Evolutionary conservation across 2,797 vertebrate genomes (phyloP), one percentile per base, ranked within the genome.

Genomic region (Phyllotis vaccarum): DNA sequence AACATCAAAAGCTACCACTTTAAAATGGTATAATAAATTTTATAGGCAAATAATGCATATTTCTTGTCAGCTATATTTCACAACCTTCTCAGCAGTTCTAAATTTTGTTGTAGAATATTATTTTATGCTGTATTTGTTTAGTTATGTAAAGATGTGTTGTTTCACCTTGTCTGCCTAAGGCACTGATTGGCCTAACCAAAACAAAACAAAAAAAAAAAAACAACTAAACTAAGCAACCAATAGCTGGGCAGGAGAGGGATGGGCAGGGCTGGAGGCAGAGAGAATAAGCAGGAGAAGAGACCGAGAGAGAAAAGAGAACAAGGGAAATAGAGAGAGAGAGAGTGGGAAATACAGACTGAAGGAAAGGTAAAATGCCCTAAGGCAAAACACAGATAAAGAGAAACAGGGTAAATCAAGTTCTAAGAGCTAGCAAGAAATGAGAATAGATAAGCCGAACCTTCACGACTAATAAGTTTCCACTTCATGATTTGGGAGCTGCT

Each of bases 81-180:
- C 13, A 78, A 37, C 52, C 43, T 92, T 92, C 14, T 64, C 72
- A 87, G 83, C 46, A 78, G 86, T 93, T 94, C 81, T 93, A 74
- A 58, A 82, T 40, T 19, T 2, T 72, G 68, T n/a, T 72, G 19
- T 11, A n/a, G 37, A 72, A 37, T 72, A 72, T 40, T 68, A 68
- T 31, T 68, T 72, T 40, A 62, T 62, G 60, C 27, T 62, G 60
- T 27, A 64, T 31, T 64, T 64, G 46, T 64, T 72, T 72, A 70
- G 21, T 21, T 70, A 37, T 37, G n/a, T 70, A 37, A 37, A 70
- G 68, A 70, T 70, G 68, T 70, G 68, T 9, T 70, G 68, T 70
- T 70, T 37, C 19, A 21, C n/a, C 68, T 70, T 70, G 68, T 34
- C 17, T 70, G 7, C 68, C 68, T n/a, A 22, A 40, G n/a, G 21